These are phyloP conservation scores for Lithobates pipiens DNA, from an alignment of 2,797 vertebrate genomes.

Conservation along the genomic window DNA sequence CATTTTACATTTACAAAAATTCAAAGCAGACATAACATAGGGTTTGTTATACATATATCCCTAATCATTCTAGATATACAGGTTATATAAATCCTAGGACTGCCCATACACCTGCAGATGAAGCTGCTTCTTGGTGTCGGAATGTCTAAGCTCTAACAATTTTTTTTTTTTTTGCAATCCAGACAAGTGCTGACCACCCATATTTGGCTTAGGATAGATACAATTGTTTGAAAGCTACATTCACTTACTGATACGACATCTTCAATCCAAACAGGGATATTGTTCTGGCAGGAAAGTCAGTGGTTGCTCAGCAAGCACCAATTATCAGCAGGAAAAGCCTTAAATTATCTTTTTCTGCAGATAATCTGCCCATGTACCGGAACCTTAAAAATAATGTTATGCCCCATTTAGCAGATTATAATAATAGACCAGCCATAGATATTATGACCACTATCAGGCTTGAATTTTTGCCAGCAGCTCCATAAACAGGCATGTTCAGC, in stretches of 20 bases:
- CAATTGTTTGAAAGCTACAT: neutral
- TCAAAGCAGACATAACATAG: neutral
- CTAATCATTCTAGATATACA: neutral
- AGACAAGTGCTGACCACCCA: too few species aligned
- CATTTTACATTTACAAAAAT: neutral
- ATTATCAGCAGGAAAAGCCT: too few species aligned
- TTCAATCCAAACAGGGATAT: too few species aligned
- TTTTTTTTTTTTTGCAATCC: too few species aligned
- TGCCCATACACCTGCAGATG: neutral
- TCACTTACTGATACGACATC: neutral
- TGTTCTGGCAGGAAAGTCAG: too few species aligned
- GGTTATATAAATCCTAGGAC: neutral
- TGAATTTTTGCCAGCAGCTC: too few species aligned
- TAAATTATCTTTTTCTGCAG: neutral
- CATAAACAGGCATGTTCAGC: too few species aligned
- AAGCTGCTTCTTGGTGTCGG: too few species aligned
- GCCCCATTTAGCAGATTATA: too few species aligned
- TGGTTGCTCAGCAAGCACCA: too few species aligned
- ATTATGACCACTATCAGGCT: neutral
- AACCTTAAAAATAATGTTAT: neutral
- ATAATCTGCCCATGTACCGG: too few species aligned
- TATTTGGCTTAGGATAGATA: neutral
- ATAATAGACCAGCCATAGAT: neutral
- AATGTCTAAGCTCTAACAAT: too few species aligned
- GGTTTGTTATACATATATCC: neutral